Percentiles rank a stretch among this genome's conserved stretches.
These are phyloP conservation scores for Chironomus riparius DNA, from an alignment of 2,888 invertebrate genomes.

Conservation along the genomic window DNA sequence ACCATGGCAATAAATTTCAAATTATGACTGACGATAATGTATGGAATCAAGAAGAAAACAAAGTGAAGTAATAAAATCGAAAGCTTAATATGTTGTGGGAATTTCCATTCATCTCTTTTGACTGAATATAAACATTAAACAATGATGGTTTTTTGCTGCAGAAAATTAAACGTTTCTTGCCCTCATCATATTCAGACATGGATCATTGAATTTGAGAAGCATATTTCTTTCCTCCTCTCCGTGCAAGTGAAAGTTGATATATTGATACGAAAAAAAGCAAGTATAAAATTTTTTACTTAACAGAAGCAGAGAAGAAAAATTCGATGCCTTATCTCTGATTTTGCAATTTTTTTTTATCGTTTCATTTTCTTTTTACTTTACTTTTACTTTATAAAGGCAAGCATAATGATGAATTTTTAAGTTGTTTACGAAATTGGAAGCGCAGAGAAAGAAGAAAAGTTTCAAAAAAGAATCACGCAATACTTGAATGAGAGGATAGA, in stretches of 20 bases:
- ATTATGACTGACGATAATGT: too few species aligned
- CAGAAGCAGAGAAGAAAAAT: not conserved
- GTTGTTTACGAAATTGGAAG: not conserved
- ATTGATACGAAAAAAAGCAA: not conserved
- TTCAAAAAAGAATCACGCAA: not conserved
- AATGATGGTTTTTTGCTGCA: not conserved
- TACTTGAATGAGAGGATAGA: not conserved
- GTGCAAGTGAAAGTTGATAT: slow-evolving; percentile 6
- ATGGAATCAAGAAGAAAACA: too few species aligned
- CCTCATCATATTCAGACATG: not conserved
- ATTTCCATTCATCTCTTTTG: not conserved
- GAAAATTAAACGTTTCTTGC: too few species aligned
- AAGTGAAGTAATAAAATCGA: too few species aligned
- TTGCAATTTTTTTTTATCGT: not conserved
- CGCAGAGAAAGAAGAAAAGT: too few species aligned
- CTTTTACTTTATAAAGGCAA: not conserved
- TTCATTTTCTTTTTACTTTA: not conserved
- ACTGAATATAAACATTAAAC: not conserved
- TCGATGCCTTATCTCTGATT: not conserved
- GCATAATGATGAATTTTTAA: not conserved
- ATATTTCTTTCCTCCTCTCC: not conserved
- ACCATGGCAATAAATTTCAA: too few species aligned
- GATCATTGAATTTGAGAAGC: not conserved
- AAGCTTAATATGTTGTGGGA: too few species aligned
- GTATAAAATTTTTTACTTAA: not conserved